These are phyloP conservation scores for Chrysochloris asiatica DNA, from an alignment of 2,113 vertebrate species.

Conservation along the genomic window DNA sequence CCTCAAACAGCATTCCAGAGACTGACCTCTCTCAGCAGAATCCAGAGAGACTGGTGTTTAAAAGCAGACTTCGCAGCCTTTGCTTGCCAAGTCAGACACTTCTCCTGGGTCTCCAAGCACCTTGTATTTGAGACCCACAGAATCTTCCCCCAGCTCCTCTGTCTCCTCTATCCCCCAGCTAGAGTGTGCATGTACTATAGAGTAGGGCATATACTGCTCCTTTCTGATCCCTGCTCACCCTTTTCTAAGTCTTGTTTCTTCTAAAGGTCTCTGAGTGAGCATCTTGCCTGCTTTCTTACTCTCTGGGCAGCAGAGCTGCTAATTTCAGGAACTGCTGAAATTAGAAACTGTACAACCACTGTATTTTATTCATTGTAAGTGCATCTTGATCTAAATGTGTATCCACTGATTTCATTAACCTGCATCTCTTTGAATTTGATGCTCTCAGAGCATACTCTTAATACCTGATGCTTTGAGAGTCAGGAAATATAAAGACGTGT, in stretches of 20 bases:
- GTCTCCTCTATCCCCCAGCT: too few relatives aligned
- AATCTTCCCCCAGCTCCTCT: fast-evolving
- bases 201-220: too few relatives aligned
- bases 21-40: neutral
- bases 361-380: neutral
- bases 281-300: neutral
- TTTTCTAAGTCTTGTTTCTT: fast-evolving
- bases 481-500: neutral
- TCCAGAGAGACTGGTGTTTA: neutral
- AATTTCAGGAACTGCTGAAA: fast-evolving
- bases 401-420: neutral
- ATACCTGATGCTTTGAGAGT: neutral
- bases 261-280: fast-evolving
- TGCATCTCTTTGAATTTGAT: neutral
- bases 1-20: too few relatives aligned
- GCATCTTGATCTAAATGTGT: fast-evolving
- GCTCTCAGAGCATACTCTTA: neutral
- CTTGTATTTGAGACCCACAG: fast-evolving
- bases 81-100: neutral
- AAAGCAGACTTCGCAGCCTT: neutral
- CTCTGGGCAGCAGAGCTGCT: fast-evolving
- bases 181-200: too few relatives aligned
- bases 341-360: fast-evolving
- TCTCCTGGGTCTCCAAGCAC: neutral
- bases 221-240: fast-evolving